Base-by-base conservation (phyloP, 2,797 vertebrate species). In the Notamacropus eugenii region DNA sequence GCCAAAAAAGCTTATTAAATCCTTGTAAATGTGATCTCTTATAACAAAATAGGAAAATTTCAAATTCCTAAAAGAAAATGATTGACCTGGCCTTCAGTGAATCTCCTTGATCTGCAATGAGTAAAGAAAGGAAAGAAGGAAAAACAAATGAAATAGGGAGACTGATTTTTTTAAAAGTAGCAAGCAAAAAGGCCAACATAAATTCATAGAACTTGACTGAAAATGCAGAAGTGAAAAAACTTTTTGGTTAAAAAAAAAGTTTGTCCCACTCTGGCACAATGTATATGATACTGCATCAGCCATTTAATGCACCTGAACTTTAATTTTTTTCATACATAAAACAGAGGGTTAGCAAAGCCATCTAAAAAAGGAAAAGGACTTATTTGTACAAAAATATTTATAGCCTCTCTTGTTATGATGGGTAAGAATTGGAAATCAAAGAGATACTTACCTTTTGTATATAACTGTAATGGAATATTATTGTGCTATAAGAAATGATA, bases 41-140 rank as follows among this genome's bases (percentile, higher is more conserved):
- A 91, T 95, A 96, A 50, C 67, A 67, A 22, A 94, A 5, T 56
- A 94, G 40, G 95, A 94, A 93, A 91, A 56, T 94, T 40, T 96
- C 82, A 93, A 67, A 90, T 92, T 95, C 59, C 24, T 55, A 82
- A 54, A 92, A 54, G 57, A 59, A 40, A 50, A 55, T 95, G 87
- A 96, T 29, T 97, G 91, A 67, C 62, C 57, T 92, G 94, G 57
- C 82, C 93, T 16, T 34, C n/a, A 10, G 55, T 67, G 90, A 6
- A 52, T 94, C 58, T 94, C 55, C 22, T 92, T 19, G 67, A 46
- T 55, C 91, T 46, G 5, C 58, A 6, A 96, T 24, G 93, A 93
- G n/a, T 62, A 95, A 97, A 62, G 95, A 58, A 27, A 3, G 9
- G 14, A 46, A 82, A 24, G n/a, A 46, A 46, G 10, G 74, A 46